A percentile compares a stretch with the other conserved stretches of the same genome.
phyloP scores from a whole-genome alignment of 2,797 vertebrate genomes.

The Poeciliopsis presidionis region DNA sequence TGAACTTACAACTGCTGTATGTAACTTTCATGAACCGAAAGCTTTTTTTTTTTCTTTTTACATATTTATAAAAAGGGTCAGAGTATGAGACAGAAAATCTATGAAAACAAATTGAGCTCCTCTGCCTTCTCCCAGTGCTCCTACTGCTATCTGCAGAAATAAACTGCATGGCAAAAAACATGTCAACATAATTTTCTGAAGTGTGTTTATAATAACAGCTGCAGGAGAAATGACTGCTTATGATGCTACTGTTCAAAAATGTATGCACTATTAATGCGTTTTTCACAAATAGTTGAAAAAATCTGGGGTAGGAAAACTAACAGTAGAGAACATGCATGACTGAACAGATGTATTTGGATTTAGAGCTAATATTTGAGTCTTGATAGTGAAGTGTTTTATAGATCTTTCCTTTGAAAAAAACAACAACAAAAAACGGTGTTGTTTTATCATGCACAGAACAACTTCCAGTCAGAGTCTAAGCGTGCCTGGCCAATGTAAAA shows the following conservation, averaged over 20 bases:
- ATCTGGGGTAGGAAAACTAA: not conserved
- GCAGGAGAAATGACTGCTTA: not conserved
- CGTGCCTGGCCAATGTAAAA: not conserved
- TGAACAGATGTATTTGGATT: not conserved
- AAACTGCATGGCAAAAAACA: not conserved
- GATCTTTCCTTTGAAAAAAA: no score
- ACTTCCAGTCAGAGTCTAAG: not conserved
- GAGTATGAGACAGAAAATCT: no score
- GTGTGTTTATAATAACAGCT: constrained; percentile 1
- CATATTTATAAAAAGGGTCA: no score
- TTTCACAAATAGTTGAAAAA: not conserved
- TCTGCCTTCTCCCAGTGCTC: no score
- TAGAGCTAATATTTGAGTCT: not conserved
- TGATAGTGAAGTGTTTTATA: not conserved
- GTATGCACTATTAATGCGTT: not conserved
- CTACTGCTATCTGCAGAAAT: no score
- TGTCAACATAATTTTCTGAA: constrained; percentile 3
- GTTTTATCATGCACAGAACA: not conserved
- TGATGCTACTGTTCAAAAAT: not conserved
- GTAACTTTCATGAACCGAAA: no score
- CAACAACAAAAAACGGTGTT: not conserved
- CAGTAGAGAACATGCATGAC: not conserved
- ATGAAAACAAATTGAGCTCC: no score
- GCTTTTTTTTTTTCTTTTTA: no score
- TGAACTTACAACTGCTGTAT: no score